A percentile compares a stretch with the other conserved stretches of the same genome.
These are phyloP conservation scores for Aplysia californica DNA, from an alignment of 1,140 invertebrate genomes.

Conservation along the genomic window DNA sequence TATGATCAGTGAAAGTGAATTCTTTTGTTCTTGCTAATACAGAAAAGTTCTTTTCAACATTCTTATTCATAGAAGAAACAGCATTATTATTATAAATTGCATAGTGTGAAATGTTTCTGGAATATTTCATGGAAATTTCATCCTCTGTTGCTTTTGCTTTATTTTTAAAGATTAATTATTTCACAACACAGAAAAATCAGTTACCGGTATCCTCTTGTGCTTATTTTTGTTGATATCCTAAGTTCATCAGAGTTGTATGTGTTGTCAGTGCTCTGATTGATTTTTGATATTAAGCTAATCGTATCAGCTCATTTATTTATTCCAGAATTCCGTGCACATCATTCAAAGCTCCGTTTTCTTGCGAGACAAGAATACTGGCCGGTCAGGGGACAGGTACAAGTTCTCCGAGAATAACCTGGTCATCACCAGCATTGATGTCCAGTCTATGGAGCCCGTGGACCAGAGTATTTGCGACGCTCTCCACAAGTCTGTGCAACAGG, in stretches of 20 bases:
- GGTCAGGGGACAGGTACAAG: slow-evolving; percentile 64
- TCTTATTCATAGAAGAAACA: background rate
- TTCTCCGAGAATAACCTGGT: slow-evolving; percentile 70
- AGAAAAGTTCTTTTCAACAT: background rate
- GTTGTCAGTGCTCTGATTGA: too few relatives aligned
- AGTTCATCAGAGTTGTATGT: too few relatives aligned
- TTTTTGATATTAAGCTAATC: too few relatives aligned
- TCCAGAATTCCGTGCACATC: slow-evolving; percentile 70
- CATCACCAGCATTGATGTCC: slow-evolving; percentile 71
- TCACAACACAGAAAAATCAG: too few relatives aligned
- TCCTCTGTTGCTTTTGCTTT: too few relatives aligned
- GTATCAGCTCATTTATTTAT: too few relatives aligned
- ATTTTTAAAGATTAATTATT: too few relatives aligned
- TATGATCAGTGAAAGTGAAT: background rate
- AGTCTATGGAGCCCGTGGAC: slow-evolving; percentile 72
- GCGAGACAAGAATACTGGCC: slow-evolving; percentile 68
- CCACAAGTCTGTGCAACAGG: slow-evolving; percentile 72
- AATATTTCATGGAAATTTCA: too few relatives aligned
- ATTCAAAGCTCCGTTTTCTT: slow-evolving; percentile 71
- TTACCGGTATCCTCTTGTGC: too few relatives aligned
- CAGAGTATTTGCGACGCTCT: slow-evolving; percentile 71
- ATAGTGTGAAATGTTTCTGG: background rate
- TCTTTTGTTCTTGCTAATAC: background rate
- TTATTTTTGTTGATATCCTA: too few relatives aligned
- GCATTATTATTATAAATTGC: background rate